phyloP scores from a whole-genome alignment of 1,140 invertebrate species.

The Propsilocerus akamusi region DNA sequence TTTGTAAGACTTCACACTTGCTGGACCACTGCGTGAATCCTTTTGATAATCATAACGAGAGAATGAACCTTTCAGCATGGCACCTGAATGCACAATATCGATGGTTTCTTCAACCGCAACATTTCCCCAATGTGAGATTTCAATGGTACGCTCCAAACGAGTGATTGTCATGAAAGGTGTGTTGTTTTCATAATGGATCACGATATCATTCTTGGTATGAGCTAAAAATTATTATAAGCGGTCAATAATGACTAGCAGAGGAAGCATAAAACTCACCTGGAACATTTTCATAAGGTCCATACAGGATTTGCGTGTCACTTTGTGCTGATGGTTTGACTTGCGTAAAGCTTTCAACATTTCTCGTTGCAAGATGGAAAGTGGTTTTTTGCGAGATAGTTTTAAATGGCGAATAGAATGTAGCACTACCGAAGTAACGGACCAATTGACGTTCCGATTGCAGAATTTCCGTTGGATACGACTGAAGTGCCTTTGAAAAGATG shows the following conservation, averaged over 20 bases:
- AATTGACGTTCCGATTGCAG: constrained; percentile 86
- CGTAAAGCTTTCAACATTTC: constrained; percentile 68
- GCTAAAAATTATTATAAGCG: constrained; percentile 9
- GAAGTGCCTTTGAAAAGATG: constrained; percentile 53
- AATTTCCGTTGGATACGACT: constrained; percentile 72
- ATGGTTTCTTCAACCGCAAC: constrained; percentile 93
- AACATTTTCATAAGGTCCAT: constrained; percentile 74
- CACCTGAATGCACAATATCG: constrained; percentile 82
- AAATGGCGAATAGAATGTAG: constrained; percentile 76
- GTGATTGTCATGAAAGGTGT: constrained; percentile 86
- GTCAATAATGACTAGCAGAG: constrained; percentile 6
- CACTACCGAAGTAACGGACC: constrained; percentile 67
- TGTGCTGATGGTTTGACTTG: constrained; percentile 69
- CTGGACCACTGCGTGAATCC: constrained; percentile 61
- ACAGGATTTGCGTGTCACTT: constrained; percentile 58
- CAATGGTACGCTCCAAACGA: constrained; percentile 67
- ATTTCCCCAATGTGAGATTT: constrained; percentile 98
- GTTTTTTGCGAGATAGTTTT: constrained; percentile 60
- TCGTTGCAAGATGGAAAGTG: constrained; percentile 52
- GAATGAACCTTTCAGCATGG: constrained; percentile 84
- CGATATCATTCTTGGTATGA: constrained; percentile 40
- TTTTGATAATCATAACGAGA: constrained; percentile 91
- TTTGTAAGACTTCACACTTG: constrained; percentile 83
- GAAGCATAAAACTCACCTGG: constrained; percentile 26
- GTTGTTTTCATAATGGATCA: constrained; percentile 92